A percentile compares a stretch with the other conserved stretches of the same genome.
Conservation (phyloP, 2,113 vertebrate genomes). For the Podilymbus podiceps region DNA sequence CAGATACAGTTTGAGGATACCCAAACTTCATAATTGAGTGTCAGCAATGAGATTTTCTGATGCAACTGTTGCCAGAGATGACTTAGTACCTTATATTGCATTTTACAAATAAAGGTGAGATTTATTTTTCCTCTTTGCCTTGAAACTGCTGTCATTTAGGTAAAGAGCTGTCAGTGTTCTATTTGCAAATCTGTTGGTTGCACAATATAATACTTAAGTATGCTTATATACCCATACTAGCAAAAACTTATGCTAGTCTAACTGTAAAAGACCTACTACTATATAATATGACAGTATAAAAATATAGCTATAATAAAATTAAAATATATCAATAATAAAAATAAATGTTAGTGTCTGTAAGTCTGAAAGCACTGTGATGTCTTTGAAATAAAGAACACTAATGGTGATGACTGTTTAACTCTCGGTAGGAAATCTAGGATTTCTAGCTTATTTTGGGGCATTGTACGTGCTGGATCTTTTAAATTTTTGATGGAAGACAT, state of each 20-base stretch:
- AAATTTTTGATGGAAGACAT: not conserved
- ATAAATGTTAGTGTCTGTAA: not conserved
- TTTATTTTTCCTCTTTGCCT: not conserved
- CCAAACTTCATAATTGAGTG: not conserved
- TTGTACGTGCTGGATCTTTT: not conserved
- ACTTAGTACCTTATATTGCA: not conserved
- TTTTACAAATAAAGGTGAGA: not conserved
- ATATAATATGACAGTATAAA: not conserved
- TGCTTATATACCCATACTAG: not conserved
- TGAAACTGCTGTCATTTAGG: not conserved
- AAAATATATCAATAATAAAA: not conserved
- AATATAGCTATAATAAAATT: not conserved
- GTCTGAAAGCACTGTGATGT: not conserved
- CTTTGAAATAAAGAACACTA: not conserved
- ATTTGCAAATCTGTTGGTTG: not conserved
- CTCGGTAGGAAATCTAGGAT: not conserved
- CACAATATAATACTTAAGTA: not conserved
- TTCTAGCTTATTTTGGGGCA: not conserved
- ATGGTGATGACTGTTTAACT: not conserved
- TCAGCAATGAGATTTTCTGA: not conserved
- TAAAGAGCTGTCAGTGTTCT: not conserved
- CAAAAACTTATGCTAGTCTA: not conserved
- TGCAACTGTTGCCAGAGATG: not conserved
- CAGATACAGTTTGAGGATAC: not conserved
- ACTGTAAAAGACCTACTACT: not conserved